Percentiles rank a stretch among this genome's conserved stretches.
Conservation (phyloP, 2,797 vertebrate genomes). For the Rhinella marina region DNA sequence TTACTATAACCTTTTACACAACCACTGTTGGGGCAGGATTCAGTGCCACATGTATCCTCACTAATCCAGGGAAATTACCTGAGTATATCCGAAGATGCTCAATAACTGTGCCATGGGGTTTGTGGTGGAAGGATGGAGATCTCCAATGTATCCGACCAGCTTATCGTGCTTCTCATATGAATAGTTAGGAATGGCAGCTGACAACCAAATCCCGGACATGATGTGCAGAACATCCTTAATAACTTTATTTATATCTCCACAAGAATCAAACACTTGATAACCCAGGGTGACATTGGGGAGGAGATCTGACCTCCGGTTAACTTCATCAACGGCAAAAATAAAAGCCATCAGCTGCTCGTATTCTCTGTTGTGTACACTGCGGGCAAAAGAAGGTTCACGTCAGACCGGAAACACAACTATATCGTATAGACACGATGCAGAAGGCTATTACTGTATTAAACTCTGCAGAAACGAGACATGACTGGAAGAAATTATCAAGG, state of each 20-base stretch:
- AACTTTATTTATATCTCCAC: neutral
- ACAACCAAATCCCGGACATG: neutral
- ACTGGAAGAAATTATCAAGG: too few species aligned
- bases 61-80: neutral
- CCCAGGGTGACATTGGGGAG: constrained; percentile 1
- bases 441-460: too few species aligned
- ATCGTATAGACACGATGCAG: too few species aligned
- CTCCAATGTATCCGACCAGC: neutral
- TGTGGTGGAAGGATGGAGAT: neutral
- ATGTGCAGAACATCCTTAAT: neutral
- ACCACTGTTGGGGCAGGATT: too few species aligned
- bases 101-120: constrained; percentile 9
- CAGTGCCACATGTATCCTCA: neutral
- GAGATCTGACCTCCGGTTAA: neutral
- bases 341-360: constrained; percentile 7
- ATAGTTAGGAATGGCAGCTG: neutral
- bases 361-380: neutral
- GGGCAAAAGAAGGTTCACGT: neutral
- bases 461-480: too few species aligned
- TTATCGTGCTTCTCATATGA: neutral
- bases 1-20: too few species aligned
- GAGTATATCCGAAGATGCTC: neutral
- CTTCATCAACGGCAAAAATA: neutral
- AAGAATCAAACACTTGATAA: neutral
- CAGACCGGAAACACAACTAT: neutral